These are phyloP conservation scores for Stratiomys singularior DNA, from an alignment of 2,888 invertebrate genomes.

Conservation along the genomic window DNA sequence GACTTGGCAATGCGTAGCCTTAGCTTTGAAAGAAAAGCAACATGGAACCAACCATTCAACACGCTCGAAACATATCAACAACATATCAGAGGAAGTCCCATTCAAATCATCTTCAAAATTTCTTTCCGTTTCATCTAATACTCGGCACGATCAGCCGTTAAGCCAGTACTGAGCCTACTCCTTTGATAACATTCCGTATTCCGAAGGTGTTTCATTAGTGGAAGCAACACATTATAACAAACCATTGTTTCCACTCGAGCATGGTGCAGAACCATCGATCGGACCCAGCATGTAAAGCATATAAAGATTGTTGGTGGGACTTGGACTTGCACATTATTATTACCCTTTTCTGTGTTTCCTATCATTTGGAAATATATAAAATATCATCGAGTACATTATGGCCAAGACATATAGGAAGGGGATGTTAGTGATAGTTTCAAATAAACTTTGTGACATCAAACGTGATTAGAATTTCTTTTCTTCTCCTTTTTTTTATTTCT, in stretches of 20 bases:
- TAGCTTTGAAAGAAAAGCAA: not conserved
- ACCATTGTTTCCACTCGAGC: not conserved
- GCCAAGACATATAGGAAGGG: conserved; percentile 32
- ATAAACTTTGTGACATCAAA: conserved; percentile 46
- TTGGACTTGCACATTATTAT: too few relatives aligned
- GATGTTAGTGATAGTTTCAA: conserved; percentile 42
- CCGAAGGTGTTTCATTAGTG: conserved; percentile 1
- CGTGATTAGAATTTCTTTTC: conserved; percentile 43
- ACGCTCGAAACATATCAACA: conserved; percentile 15
- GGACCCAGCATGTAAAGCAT: too few relatives aligned
- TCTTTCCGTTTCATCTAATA: conserved; percentile 9
- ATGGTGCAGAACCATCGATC: too few relatives aligned
- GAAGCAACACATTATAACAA: not conserved
- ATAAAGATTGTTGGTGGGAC: not conserved
- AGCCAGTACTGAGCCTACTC: not conserved
- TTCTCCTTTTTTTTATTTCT: not conserved
- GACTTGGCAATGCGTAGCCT: not conserved
- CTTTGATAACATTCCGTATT: not conserved
- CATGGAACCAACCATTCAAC: not conserved
- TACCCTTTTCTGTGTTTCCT: not conserved
- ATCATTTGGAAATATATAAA: not conserved
- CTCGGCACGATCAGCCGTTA: not conserved
- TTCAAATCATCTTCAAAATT: conserved; percentile 27
- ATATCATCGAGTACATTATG: not conserved
- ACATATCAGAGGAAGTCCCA: conserved; percentile 29